phyloP scores from a whole-genome alignment of 2,797 vertebrate genomes.

The Melanotaenia trifasciata region DNA sequence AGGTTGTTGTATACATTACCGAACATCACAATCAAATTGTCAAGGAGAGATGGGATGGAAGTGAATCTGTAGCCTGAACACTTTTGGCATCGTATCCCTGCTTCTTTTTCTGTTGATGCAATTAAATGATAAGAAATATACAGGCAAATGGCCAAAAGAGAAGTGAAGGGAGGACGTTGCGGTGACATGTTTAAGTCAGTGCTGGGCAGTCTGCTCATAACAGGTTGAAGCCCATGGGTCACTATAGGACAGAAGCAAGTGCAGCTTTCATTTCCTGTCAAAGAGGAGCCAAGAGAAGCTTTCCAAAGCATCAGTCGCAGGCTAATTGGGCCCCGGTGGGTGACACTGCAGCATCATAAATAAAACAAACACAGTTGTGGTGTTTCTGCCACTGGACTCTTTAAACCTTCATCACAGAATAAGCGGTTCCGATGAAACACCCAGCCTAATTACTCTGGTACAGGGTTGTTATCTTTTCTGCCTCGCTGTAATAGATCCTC shows the following conservation, averaged over 20 bases:
- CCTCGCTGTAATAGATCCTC: constrained; percentile 80
- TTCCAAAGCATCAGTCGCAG: constrained; percentile 88
- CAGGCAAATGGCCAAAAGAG: constrained; percentile 36
- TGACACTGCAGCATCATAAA: constrained; percentile 86
- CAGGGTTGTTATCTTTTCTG: constrained; percentile 78
- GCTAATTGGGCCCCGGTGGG: constrained; percentile 96
- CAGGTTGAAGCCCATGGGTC: constrained; percentile 82
- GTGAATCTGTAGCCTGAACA: constrained; percentile 37
- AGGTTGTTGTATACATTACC: constrained; percentile 42
- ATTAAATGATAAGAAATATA: constrained; percentile 41
- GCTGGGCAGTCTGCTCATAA: constrained; percentile 47
- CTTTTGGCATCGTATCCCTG: constrained; percentile 28
- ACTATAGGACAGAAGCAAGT: constrained; percentile 85
- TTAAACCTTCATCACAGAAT: constrained; percentile 85
- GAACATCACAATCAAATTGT: constrained; percentile 48
- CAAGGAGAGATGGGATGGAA: constrained; percentile 26
- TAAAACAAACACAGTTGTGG: constrained; percentile 92
- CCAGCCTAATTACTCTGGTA: constrained; percentile 87
- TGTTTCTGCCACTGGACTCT: constrained; percentile 83
- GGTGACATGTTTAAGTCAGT: constrained; percentile 35
- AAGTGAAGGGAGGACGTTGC: constrained; percentile 13
- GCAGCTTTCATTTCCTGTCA: constrained; percentile 81
- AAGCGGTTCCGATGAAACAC: constrained; percentile 82
- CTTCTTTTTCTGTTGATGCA: constrained; percentile 38
- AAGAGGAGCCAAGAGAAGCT: constrained; percentile 79